Base-by-base conservation (phyloP, 1,140 invertebrate genomes). In the Himalopsyche phryganea region DNA sequence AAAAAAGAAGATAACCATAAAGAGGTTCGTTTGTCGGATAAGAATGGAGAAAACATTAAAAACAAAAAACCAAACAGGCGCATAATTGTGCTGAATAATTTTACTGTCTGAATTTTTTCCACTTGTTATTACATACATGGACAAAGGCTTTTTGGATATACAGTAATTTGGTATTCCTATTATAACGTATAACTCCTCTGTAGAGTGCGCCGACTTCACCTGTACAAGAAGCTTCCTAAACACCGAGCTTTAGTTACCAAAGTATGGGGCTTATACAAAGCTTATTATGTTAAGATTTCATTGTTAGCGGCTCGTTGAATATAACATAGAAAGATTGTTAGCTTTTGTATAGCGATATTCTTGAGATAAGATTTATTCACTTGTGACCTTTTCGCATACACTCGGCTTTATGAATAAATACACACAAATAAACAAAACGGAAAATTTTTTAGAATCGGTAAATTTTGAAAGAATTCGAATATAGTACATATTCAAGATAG, bases 251-350 rank as follows among this genome's bases (percentile, higher is more conserved):
- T 28, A 38, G 51, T 17, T 45, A 46, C 51, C 19, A 49, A 17
- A 56, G 46, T 56, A 41, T 56, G 35, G 20, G 23, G 53, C 53
- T 56, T 49, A 56, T 20, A 56, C 46, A 56, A 56, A 50, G 54
- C 54, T 57, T 50, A 57, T 28, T 33, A 57, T 13, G 40, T 45
- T 36, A 40, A 36, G 54, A 57, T 50, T 50, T 57, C 47, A 57
- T 50, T 57, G 46, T 57, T 42, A 44, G 54, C 45, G 41, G 53
- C 35, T 44, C 40, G 46, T 18, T 49, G 53, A 56, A 56, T 56
- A 49, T 48, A 48, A 19, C 47, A 45, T 42, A 15, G 19, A 45
- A 50, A 50, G 46, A 38, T 50, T 50, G 18, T 48, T 49, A 35
- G 53, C 19, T 36, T 56, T 42, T 52, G 13, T 14, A 52, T 23